Evolutionary conservation across 2,888 invertebrate genomes (phyloP), one percentile per base, ranked within the genome.

Genomic region (Beris chalybata): DNA sequence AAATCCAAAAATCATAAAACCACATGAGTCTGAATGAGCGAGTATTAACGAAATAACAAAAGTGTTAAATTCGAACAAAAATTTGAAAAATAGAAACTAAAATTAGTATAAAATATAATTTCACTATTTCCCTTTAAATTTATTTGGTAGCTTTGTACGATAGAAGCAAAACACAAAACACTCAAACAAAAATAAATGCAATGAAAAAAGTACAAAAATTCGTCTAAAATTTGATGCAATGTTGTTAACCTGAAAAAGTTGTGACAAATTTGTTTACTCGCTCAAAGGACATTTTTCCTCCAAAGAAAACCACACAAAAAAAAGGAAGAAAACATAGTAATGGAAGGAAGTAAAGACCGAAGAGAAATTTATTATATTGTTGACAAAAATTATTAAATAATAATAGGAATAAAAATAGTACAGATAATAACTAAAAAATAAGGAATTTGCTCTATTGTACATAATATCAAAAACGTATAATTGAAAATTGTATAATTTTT

Each of bases 1-100:
- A 50, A 15, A 9, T 13, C 3, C n/a, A 47, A 13, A 47, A 13
- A 47, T 5, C 2, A 44, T 47, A 13, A 55, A 56, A 22, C 29
- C 13, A 47, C 12, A 58, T 31, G 38, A 61, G 61, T 61, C 61
- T 61, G 61, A 61, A 15, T 61, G 61, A 61, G 61, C 50, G 52
- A 47, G 58, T 45, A 45, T 58, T 58, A 38, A 38, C 5, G 38
- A 38, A 38, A 38, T 38, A 38, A 38, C 9, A 1, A 9, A 38
- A 38, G 38, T 9, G 38, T 38, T 7, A 38, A 38, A 38, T 38
- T 38, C 38, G 22, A 38, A 38, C 9, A 38, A 38, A 22, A 38
- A 38, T 38, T 38, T 22, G 22, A 38, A 38, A 38, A 38, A 38
- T 9, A 38, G 9, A 38, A 38, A 38, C 5, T 7, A 38, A 38